Evolutionary conservation across 1,140 invertebrate species (phyloP).

Genomic region (Achatina immaculata): DNA sequence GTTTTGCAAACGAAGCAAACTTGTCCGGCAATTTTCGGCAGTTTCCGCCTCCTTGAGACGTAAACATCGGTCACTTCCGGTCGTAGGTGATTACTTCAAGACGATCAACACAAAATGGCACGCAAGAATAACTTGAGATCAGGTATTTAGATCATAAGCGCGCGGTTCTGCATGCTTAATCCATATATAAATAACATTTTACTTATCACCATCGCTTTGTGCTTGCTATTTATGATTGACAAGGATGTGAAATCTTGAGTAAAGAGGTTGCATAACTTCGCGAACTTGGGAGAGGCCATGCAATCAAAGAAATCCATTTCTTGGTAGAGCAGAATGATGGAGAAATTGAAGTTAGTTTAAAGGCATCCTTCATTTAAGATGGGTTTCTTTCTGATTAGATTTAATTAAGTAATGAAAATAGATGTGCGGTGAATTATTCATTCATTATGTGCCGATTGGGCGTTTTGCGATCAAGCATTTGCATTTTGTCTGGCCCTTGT

Average conservation of each 20-base stretch:
- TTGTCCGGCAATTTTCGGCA: not conserved
- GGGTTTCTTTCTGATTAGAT: too few species aligned
- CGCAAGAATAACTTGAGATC: conserved; percentile 24
- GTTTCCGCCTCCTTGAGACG: conserved; percentile 33
- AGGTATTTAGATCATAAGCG: conserved; percentile 5
- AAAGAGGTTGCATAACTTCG: not conserved
- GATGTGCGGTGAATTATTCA: too few species aligned
- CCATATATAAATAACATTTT: not conserved
- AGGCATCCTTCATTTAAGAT: too few species aligned
- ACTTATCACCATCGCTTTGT: not conserved
- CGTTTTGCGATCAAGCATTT: too few species aligned
- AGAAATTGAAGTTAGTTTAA: too few species aligned
- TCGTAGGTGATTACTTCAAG: conserved; percentile 28
- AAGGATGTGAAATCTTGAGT: not conserved
- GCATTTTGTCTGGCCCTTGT: too few species aligned
- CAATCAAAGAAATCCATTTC: too few species aligned
- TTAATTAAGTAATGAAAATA: too few species aligned
- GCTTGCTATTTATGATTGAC: not conserved
- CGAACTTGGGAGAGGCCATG: not conserved
- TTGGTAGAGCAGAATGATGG: too few species aligned
- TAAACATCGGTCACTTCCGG: conserved; percentile 38
- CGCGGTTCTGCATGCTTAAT: not conserved
- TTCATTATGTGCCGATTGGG: too few species aligned
- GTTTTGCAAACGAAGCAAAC: not conserved
- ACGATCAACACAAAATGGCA: conserved; percentile 25